phyloP scores from a whole-genome alignment of 2,113 vertebrate species.

The Dipodomys merriami region DNA sequence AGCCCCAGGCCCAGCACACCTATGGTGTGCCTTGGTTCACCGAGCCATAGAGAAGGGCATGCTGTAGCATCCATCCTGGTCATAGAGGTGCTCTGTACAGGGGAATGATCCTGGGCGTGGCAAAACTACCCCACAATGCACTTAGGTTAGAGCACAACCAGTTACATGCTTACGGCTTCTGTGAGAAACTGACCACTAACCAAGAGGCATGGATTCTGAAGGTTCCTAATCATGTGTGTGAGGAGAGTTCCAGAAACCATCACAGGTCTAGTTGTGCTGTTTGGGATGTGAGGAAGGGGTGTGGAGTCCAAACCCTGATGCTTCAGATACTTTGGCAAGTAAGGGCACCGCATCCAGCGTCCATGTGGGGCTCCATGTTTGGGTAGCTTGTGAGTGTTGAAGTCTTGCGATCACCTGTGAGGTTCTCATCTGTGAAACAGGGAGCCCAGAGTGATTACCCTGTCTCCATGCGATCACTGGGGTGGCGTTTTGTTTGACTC shows the following conservation, averaged over 20 bases:
- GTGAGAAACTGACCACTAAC: neutral
- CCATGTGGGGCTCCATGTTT: too few species aligned
- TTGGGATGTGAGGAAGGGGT: neutral
- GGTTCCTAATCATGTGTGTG: neutral
- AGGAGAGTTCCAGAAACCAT: neutral
- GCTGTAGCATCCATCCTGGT: neutral
- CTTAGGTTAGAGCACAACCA: neutral
- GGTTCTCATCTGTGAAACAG: neutral
- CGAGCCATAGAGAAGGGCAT: neutral
- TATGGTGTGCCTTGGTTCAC: too few species aligned
- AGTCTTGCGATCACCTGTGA: neutral
- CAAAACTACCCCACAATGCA: neutral
- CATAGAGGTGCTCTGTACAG: neutral
- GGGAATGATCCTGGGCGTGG: neutral
- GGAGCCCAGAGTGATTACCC: neutral
- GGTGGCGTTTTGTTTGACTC: neutral
- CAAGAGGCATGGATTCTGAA: neutral
- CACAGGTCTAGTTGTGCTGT: neutral
- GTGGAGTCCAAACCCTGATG: neutral
- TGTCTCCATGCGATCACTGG: neutral
- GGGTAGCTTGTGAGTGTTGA: neutral
- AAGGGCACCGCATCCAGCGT: too few species aligned
- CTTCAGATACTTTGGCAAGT: neutral
- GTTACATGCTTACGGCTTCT: neutral
- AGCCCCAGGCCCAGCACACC: too few species aligned